Evolutionary conservation across 2,797 vertebrate species (phyloP), one percentile per base, ranked within the genome.

Genomic region (Eurystomus glaucurus): DNA sequence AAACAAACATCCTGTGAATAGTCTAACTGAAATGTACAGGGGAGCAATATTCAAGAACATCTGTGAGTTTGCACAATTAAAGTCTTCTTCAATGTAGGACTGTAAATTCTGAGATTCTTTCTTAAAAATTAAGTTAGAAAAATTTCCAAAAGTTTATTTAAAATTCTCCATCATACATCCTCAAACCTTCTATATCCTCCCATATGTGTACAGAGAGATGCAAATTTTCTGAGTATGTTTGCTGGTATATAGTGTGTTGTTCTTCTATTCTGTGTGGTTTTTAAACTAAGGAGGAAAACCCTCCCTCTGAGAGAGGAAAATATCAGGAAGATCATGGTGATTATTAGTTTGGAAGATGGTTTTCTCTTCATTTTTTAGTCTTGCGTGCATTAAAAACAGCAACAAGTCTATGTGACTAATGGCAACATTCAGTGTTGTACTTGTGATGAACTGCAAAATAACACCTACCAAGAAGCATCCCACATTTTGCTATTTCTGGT

Each of bases 401-500:
- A 96, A 92, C 57, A 90, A 82, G 55, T 94, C 22, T 78, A 62
- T 79, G 55, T 97, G 93, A 94, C 92, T 97, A 95, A 92, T 92
- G 77, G 70, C 92, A 97, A 72, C 64, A 82, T 93, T 96, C 75
- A 68, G 77, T 96, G 94, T 92, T 97, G 88, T 91, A 74, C 93
- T 93, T 97, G 83, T 83, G 93, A 95, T 96, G 83, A 95, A 92
- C 95, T 90, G 77, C 88, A 91, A 97, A 95, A 81, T 82, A 95
- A 74, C 97, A 94, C 95, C 85, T 88, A 95, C 54, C 83, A 90
- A 93, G 88, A 79, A 79, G 33, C 93, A 91, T 76, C 97, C 97
- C 83, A 97, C 97, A 89, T 87, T 94, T 82, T 93, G 26, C 95
- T 97, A 96, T 97, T 97, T 97, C 93, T 94, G 5, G 93, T 69